These are phyloP conservation scores for Sogatella furcifera DNA, from an alignment of 1,140 invertebrate species.

Conservation along the genomic window DNA sequence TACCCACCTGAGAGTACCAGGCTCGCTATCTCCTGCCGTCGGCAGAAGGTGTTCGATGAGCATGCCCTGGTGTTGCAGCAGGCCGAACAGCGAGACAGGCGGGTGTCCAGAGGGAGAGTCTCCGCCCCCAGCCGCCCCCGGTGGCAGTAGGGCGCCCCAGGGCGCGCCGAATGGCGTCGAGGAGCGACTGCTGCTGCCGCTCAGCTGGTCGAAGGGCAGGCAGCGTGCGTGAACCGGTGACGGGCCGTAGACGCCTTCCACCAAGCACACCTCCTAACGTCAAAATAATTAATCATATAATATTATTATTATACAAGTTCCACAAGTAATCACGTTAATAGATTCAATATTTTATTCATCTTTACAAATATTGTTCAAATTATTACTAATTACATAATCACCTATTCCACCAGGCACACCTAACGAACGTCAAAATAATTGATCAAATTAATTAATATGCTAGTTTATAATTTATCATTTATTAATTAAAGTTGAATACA, in stretches of 20 bases:
- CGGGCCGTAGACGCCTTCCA: slow-evolving; percentile 23
- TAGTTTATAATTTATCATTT: no score
- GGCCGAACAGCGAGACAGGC: slow-evolving; percentile 30
- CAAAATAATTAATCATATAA: neutral
- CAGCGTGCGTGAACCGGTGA: slow-evolving; percentile 7
- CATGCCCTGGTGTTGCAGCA: slow-evolving; percentile 30
- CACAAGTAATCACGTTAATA: no score
- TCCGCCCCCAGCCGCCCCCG: slow-evolving; percentile 31
- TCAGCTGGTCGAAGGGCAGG: slow-evolving; percentile 15
- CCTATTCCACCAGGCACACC: no score
- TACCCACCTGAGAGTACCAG: no score
- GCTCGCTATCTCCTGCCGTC: slow-evolving; percentile 25
- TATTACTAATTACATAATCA: no score
- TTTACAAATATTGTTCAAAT: no score
- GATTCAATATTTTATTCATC: no score
- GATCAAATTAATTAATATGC: no score
- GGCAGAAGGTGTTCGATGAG: slow-evolving; percentile 26
- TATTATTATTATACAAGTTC: no score
- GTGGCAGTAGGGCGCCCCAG: slow-evolving; percentile 13
- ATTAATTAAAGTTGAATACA: no score
- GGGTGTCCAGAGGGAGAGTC: slow-evolving; percentile 27
- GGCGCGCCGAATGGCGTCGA: slow-evolving; percentile 36
- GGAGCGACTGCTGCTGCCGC: slow-evolving; percentile 32
- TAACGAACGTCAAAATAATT: no score
- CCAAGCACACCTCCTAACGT: slow-evolving; percentile 25